Evolutionary conservation across 2,113 vertebrate species (phyloP).

Genomic region (Sebastes schlegelii): DNA sequence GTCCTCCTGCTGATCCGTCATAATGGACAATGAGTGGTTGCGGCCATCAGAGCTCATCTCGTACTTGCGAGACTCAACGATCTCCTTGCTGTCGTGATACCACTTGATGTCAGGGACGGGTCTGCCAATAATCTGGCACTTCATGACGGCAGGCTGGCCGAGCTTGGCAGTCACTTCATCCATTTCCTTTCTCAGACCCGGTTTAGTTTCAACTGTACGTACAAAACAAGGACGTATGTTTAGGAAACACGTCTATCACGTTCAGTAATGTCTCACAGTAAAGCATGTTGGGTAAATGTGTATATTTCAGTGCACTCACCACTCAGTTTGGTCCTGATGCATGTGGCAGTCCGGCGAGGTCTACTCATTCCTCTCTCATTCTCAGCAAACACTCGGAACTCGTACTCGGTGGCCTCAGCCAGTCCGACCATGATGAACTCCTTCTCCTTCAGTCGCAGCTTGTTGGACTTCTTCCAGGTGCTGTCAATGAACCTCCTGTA

Average conservation of each 20-base stretch:
- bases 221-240: constrained; percentile 5
- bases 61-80: constrained; percentile 94
- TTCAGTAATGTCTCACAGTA: neutral
- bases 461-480: constrained; percentile 96
- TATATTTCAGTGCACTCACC: constrained; percentile 84
- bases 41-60: constrained; percentile 98
- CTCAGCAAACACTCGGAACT: constrained; percentile 97
- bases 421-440: constrained; percentile 90
- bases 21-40: constrained; percentile 92
- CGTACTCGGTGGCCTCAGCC: constrained; percentile 95
- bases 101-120: constrained; percentile 97
- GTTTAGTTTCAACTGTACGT: constrained; percentile 89
- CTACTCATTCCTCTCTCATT: constrained; percentile 96
- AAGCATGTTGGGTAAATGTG: neutral
- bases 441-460: constrained; percentile 90
- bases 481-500: constrained; percentile 95
- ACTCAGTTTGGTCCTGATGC: constrained; percentile 96
- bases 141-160: constrained; percentile 92
- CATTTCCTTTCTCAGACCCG: constrained; percentile 93
- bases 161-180: constrained; percentile 92
- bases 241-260: neutral
- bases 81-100: constrained; percentile 94
- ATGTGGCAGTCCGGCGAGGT: constrained; percentile 93
- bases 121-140: constrained; percentile 96
- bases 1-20: constrained; percentile 96